Base-by-base conservation (phyloP, 2,888 invertebrate genomes). In the Cataglyphis rosenhaueri region DNA sequence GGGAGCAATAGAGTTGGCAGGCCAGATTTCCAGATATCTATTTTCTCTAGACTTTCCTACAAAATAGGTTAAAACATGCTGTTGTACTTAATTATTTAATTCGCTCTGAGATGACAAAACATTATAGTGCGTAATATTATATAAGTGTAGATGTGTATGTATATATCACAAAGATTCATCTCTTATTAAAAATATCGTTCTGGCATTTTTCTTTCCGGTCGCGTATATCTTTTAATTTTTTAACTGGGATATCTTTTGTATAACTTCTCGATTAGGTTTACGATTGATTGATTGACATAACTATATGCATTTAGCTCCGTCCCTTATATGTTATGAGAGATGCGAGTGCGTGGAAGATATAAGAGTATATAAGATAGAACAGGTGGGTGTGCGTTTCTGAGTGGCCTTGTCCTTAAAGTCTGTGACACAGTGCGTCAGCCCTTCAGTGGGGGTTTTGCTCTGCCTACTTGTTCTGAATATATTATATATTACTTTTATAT, bases 301-400 rank as follows among this genome's bases (percentile, higher is more conserved):
- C 88, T 88, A 84, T 87, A 88, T 89, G 89, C 89, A 92, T 92
- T 92, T 92, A 92, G 92, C 91, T 94, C 93, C 94, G 94, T 94
- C 94, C 94, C 91, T 91, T 90, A 89, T 90, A 86, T 89, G 88
- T 89, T 87, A 85, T 89, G 85, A 83, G 82, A 87, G 88, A 87
- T 89, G 57, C 21, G 70, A 25, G 29, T 18, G 59, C n/a, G 78
- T 41, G 78, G 21, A 48, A 79, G 75, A 44, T 85, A 59, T 70
- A 70, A 44, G 25, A 68, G 18, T 61, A 84, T 86, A 86, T 85
- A 86, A 88, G 81, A 87, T 87, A 86, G 88, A 90, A 89, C 89
- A 88, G 91, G 90, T 89, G 87, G 89, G 87, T 90, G 87, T 89
- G 88, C 82, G 89, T 91, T 91, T 92, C 90, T 91, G 92, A 92